These are phyloP conservation scores for Hyppa rectilinea DNA, from an alignment of 2,888 invertebrate genomes.

Conservation along the genomic window DNA sequence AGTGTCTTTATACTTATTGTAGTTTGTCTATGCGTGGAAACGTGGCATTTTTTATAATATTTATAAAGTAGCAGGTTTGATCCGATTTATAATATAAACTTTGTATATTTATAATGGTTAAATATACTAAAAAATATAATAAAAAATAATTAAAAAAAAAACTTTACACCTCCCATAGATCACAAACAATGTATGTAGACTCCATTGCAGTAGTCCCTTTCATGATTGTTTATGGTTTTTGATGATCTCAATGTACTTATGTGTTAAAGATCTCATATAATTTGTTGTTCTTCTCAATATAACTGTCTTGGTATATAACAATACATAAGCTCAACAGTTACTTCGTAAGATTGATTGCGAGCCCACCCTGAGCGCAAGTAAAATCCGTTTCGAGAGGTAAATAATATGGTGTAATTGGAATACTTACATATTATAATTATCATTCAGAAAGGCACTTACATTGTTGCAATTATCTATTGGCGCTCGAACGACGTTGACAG, in stretches of 20 bases:
- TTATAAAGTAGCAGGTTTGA: slow-evolving; percentile 4
- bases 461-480: no score
- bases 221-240: background rate
- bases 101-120: slow-evolving; percentile 4
- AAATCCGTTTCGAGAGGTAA: background rate
- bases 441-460: no score
- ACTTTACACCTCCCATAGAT: no score
- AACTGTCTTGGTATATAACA: background rate
- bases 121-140: background rate
- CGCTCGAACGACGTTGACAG: no score
- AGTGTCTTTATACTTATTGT: slow-evolving; percentile 4
- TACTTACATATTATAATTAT: no score
- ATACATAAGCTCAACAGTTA: background rate
- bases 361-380: background rate
- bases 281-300: background rate
- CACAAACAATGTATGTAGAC: background rate
- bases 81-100: background rate
- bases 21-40: slow-evolving; percentile 15
- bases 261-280: background rate
- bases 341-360: background rate
- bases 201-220: background rate
- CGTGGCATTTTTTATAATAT: background rate
- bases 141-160: background rate
- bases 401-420: background rate
- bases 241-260: background rate